These are phyloP conservation scores for Drosophila yooni DNA, from an alignment of 2,888 invertebrate species.

Conservation along the genomic window DNA sequence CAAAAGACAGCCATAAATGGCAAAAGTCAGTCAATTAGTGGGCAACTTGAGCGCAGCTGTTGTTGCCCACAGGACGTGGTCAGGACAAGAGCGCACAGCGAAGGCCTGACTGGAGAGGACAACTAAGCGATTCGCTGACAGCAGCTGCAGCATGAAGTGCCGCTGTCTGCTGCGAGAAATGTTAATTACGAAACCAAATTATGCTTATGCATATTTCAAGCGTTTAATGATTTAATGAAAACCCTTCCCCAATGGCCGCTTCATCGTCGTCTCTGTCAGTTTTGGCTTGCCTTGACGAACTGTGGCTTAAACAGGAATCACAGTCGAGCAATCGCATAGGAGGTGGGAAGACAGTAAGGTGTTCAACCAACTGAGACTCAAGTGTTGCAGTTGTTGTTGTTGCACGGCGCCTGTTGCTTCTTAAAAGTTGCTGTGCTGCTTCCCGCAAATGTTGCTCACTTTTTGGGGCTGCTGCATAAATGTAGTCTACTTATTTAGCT, in stretches of 20 bases:
- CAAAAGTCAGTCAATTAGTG: slow-evolving; percentile 54
- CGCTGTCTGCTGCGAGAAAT: slow-evolving; percentile 24
- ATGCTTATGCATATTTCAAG: slow-evolving; percentile 68
- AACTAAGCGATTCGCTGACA: slow-evolving; percentile 4
- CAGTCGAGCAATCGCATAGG: slow-evolving; percentile 1
- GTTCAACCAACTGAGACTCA: slow-evolving; percentile 3
- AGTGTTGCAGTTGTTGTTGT: slow-evolving; percentile 1
- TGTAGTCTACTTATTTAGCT: not conserved
- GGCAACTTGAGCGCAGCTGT: slow-evolving; percentile 14
- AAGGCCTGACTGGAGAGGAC: not conserved
- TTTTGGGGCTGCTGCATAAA: slow-evolving; percentile 2
- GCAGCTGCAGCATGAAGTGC: slow-evolving; percentile 15
- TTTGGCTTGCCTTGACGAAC: slow-evolving; percentile 26
- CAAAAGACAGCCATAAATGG: slow-evolving; percentile 25
- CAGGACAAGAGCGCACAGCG: not conserved
- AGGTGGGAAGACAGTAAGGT: not conserved
- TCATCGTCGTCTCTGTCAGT: slow-evolving; percentile 4
- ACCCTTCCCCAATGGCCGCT: not conserved
- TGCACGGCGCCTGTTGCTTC: slow-evolving; percentile 35
- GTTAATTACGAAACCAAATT: slow-evolving; percentile 56
- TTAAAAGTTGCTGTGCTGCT: not conserved
- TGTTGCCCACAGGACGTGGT: slow-evolving; percentile 17
- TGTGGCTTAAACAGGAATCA: slow-evolving; percentile 8
- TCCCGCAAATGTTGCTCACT: slow-evolving; percentile 14
- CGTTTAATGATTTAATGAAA: slow-evolving; percentile 58